Evolutionary conservation across 2,888 invertebrate genomes (phyloP), one percentile per base, ranked within the genome.

Genomic region (Lasioglossum morio): DNA sequence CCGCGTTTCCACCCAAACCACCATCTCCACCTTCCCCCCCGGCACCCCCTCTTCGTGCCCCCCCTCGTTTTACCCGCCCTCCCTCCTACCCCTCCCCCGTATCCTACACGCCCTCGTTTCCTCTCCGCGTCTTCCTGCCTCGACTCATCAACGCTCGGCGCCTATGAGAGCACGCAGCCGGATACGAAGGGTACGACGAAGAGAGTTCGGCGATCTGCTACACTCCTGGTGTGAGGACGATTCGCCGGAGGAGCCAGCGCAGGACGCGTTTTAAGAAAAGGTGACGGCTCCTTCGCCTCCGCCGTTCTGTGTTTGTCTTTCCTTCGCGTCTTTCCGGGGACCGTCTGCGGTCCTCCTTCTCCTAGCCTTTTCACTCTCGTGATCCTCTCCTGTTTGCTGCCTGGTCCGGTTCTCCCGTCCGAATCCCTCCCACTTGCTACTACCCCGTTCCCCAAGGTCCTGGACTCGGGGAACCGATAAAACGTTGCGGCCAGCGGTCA

Each of bases 101-200:
- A 81, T 87, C 85, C 76, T 81, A 75, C 82, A 82, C 86, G 87
- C 87, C 87, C 89, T 89, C 90, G 85, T 91, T 91, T 87, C 89
- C 91, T 90, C 89, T 89, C 90, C 87, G 88, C 88, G 87, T 90
- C 91, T 92, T 92, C 92, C 91, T 92, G 92, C 91, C 91, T 91
- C 91, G 92, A 93, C 93, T 93, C 93, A 93, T 93, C 93, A 93
- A 92, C 92, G 92, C 92, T 90, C 88, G 89, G 85, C 87, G 90
- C 91, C 90, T 90, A 88, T 88, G 87, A 91, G 91, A 91, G 87
- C 89, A 88, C 91, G 90, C 89, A 88, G 87, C 87, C 89, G 86
- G 88, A 88, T 91, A 83, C 86, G 88, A 87, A 88, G 86, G 86
- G 85, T 86, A 86, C 85, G 81, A 73, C 81, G 80, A 85, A 57